Base-by-base conservation (phyloP, 2,888 invertebrate genomes). In the Drosophila nigricruria region DNA sequence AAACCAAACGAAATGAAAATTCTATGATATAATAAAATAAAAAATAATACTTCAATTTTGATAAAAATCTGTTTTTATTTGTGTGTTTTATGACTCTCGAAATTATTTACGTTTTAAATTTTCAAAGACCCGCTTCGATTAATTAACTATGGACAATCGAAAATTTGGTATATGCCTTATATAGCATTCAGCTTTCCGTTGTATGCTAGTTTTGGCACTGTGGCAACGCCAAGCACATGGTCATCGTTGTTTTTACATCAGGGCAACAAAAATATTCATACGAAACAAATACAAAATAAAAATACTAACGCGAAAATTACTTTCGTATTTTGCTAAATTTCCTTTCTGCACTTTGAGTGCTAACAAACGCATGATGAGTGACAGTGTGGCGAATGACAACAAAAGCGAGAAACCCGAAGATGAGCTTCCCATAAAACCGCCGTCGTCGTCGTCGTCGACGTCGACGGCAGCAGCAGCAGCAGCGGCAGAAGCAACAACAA, bases 11-110 rank as follows among this genome's bases (percentile, higher is more conserved):
- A 88, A 80, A 86, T 85, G 65, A 47, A 82, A 77, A 82, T 79
- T 90, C 83, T 82, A 86, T 72, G 72, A 86, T 82, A 84, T 73
- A 82, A 79, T 87, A 82, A 59, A 77, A 66, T 42, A 77, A 81
- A 82, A 88, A 82, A 88, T 64, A 65, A 90, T 88, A 82, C 90
- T 84, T 82, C 65, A 88, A 72, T 62, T 84, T 67, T 65, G 60
- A 65, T 1, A n/a, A 43, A 3, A 8, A 12, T 0, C 4, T 12
- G 47, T 25, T 23, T 16, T 34, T 36, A n/a, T 6, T 23, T n/a
- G n/a, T 9, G 8, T 25, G 27, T 80, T 57, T 61, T 16, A 9
- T 25, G 45, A 40, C 16, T 3, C 8, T 3, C 0, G 18, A 32
- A 14, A 16, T 12, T 6, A 43, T n/a, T 34, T 30, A 2, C 30